Conservation (phyloP, 1,140 invertebrate genomes). For the Mesaphorura yosii region DNA sequence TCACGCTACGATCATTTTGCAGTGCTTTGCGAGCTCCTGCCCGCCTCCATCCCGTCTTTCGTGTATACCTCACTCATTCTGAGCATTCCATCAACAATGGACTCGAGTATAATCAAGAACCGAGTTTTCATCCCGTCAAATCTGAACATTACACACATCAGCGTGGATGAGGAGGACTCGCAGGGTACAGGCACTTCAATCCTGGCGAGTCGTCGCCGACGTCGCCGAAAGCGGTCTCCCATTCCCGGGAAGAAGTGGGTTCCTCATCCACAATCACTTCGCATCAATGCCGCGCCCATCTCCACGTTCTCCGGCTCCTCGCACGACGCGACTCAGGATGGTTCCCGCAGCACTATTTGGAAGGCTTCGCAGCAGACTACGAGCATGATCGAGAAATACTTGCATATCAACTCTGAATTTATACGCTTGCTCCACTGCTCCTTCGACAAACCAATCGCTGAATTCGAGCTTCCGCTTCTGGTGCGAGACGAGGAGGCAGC, state of each 20-base stretch:
- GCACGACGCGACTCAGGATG: not conserved
- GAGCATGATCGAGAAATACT: no score
- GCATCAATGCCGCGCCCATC: not conserved
- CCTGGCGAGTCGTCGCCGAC: not conserved
- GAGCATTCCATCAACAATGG: conserved; percentile 13
- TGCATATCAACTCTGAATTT: conserved; percentile 14
- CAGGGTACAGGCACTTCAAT: not conserved
- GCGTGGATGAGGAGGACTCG: not conserved
- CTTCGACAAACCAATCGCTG: conserved; percentile 9
- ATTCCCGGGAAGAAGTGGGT: no score
- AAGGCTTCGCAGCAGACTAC: not conserved
- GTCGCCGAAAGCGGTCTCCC: not conserved
- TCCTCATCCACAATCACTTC: conserved; percentile 1
- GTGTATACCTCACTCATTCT: conserved; percentile 31
- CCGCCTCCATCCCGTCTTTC: conserved; percentile 64
- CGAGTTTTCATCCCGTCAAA: conserved; percentile 21
- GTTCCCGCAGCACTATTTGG: not conserved
- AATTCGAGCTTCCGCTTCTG: no score
- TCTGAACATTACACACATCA: not conserved
- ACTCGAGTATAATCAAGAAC: conserved; percentile 12
- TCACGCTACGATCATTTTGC: conserved; percentile 78
- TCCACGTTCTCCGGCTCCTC: not conserved
- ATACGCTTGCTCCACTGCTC: conserved; percentile 23
- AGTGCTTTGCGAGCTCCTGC: conserved; percentile 81
- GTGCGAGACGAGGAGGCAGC: no score